Conservation (phyloP, 2,113 vertebrate genomes). For the Chionis minor region DNA sequence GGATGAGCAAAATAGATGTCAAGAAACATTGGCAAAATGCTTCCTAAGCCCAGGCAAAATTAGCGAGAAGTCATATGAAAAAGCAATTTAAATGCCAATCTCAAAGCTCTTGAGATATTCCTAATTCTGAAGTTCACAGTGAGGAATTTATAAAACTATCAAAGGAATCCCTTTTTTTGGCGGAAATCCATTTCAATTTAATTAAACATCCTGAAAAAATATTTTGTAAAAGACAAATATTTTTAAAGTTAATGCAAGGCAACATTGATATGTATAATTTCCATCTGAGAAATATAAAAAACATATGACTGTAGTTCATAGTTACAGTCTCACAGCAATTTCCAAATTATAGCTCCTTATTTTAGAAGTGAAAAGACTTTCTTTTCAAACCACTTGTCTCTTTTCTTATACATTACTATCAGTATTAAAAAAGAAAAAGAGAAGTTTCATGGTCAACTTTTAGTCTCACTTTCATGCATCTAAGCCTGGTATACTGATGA, state of each 20-base stretch:
- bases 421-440: not conserved
- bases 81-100: not conserved
- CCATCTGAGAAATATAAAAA: conserved; percentile 58
- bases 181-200: conserved; percentile 37
- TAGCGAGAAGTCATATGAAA: not conserved
- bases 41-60: not conserved
- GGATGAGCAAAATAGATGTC: not conserved
- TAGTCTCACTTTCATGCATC: not conserved
- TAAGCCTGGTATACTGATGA: not conserved
- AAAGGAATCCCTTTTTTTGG: conserved; percentile 23
- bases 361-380: conserved; percentile 45
- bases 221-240: conserved; percentile 46
- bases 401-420: not conserved
- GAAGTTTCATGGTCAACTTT: not conserved
- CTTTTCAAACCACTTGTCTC: conserved; percentile 38
- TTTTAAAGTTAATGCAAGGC: conserved; percentile 46
- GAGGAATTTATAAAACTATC: conserved; percentile 44
- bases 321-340: conserved; percentile 38
- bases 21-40: not conserved
- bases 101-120: not conserved
- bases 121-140: not conserved
- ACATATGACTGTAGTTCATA: conserved; percentile 33
- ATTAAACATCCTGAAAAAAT: conserved; percentile 54
- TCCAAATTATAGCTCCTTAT: conserved; percentile 49
- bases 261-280: conserved; percentile 51